Conservation (phyloP, 2,888 invertebrate species). For the Linyphia triangularis region DNA sequence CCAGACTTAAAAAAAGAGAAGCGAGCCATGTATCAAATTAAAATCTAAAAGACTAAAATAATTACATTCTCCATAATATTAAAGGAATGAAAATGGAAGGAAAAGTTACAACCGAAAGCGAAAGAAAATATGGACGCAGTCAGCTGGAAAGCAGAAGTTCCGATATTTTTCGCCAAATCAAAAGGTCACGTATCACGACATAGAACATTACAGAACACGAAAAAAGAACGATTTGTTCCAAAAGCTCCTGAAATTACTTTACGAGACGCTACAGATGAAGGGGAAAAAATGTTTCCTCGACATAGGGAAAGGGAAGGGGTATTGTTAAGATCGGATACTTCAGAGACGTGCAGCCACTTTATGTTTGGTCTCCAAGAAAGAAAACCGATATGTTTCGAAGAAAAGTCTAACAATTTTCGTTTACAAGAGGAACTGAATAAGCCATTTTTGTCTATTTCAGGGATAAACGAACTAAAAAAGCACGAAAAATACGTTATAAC, state of each 20-base stretch:
- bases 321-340: background rate
- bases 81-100: background rate
- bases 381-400: slow-evolving; percentile 2
- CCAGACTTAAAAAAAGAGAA: too few relatives aligned
- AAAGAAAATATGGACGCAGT: background rate
- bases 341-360: background rate
- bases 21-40: too few relatives aligned
- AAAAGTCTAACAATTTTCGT: background rate
- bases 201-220: slow-evolving; percentile 9
- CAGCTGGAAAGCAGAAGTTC: background rate
- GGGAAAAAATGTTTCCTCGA: background rate
- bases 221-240: background rate
- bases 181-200: slow-evolving; percentile 14
- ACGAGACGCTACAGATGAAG: background rate
- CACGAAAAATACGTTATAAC: background rate
- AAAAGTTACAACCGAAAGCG: background rate
- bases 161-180: background rate
- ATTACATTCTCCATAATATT: background rate
- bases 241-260: slow-evolving; percentile 10
- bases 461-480: background rate
- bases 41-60: too few relatives aligned
- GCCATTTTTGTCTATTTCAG: background rate
- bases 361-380: background rate
- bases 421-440: background rate
- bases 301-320: background rate